Evolutionary conservation across 2,113 vertebrate genomes (phyloP).

Genomic region (Caloenas nicobarica): DNA sequence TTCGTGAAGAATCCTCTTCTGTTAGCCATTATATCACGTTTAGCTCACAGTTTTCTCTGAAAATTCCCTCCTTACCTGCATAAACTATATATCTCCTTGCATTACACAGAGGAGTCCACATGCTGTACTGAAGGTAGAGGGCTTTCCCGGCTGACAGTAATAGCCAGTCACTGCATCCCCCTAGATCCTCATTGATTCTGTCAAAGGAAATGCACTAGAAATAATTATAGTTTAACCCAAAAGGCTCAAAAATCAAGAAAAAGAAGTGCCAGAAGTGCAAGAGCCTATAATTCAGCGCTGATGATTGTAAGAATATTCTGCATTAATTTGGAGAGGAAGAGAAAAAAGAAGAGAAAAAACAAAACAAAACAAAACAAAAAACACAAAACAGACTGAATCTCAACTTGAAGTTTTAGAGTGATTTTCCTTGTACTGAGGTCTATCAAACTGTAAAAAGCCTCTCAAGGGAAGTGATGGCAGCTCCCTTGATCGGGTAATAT

Average conservation of each 20-base stretch:
- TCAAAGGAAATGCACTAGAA: neutral
- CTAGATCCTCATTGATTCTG: neutral
- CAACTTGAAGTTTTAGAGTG: neutral
- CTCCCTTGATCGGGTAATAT: neutral
- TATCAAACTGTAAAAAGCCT: neutral
- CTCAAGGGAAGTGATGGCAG: neutral
- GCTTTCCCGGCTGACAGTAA: neutral
- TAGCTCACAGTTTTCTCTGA: neutral
- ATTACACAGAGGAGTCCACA: neutral
- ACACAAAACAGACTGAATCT: neutral
- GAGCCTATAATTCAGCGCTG: neutral
- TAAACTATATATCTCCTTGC: neutral
- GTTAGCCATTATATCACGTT: neutral
- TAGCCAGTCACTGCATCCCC: neutral
- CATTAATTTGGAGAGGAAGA: neutral
- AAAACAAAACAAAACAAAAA: too few species aligned
- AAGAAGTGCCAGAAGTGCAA: neutral
- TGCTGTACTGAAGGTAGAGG: neutral
- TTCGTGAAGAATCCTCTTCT: neutral
- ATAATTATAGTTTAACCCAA: neutral
- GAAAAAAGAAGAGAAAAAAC: neutral
- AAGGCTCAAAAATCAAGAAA: neutral
- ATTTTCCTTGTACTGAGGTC: neutral
- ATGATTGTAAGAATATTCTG: neutral
- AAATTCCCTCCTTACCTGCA: neutral